Evolutionary conservation across 2,888 invertebrate species (phyloP).

Genomic region (Bombyx huttoni): DNA sequence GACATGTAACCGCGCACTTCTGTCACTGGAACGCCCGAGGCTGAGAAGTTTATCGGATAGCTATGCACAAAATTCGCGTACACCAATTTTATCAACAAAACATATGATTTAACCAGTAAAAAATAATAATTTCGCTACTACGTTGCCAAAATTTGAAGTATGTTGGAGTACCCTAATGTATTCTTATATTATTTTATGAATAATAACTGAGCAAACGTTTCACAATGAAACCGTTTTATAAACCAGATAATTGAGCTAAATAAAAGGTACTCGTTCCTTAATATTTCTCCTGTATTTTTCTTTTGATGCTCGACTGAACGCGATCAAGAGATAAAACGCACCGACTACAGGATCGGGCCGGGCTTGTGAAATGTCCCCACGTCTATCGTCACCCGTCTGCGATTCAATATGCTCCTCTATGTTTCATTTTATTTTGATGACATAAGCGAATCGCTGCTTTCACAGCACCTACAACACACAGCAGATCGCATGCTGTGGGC

Average conservation of each 20-base stretch:
- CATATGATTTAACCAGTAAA: slow-evolving; percentile 1
- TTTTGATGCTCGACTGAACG: slow-evolving; percentile 63
- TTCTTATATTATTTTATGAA: not conserved
- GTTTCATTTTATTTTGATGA: slow-evolving; percentile 19
- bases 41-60: slow-evolving; percentile 28
- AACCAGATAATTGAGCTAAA: slow-evolving; percentile 44
- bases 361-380: slow-evolving; percentile 38
- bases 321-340: slow-evolving; percentile 66
- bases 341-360: slow-evolving; percentile 34
- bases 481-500: slow-evolving; percentile 8
- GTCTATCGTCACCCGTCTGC: slow-evolving; percentile 14
- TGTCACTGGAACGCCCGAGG: slow-evolving; percentile 30
- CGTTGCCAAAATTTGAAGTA: no score
- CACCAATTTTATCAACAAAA: slow-evolving; percentile 5
- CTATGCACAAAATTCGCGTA: slow-evolving; percentile 18
- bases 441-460: slow-evolving; percentile 8
- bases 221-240: slow-evolving; percentile 27
- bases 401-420: slow-evolving; percentile 30
- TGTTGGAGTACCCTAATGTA: not conserved
- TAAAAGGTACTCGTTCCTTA: slow-evolving; percentile 47
- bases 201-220: slow-evolving; percentile 9
- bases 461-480: slow-evolving; percentile 5
- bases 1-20: slow-evolving; percentile 40
- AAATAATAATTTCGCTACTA: slow-evolving; percentile 1
- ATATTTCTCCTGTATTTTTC: slow-evolving; percentile 38